phyloP scores from a whole-genome alignment of 2,797 vertebrate genomes.

The Acrocephalus scirpaceus region DNA sequence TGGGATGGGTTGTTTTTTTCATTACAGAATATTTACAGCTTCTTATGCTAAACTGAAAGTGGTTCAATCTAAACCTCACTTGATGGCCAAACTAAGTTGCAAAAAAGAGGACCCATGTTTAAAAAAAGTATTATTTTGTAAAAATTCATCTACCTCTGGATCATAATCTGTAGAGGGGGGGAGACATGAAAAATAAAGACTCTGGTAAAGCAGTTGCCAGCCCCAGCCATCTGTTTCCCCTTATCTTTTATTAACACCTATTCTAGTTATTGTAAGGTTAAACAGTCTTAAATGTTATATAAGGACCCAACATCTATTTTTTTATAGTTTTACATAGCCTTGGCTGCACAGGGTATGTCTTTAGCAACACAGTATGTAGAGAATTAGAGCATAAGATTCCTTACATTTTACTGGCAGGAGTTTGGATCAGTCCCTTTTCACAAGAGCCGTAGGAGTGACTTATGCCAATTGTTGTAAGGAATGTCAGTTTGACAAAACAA shows the following conservation, averaged over 20 bases:
- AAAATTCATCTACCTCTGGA: neutral
- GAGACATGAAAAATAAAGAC: neutral
- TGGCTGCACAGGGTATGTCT: neutral
- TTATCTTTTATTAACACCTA: neutral
- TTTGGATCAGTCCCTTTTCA: neutral
- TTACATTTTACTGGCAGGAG: neutral
- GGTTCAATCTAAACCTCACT: neutral
- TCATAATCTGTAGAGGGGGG: neutral
- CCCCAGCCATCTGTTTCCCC: neutral
- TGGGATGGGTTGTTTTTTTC: neutral
- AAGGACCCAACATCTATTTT: neutral
- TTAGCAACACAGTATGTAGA: neutral
- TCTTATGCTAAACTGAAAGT: neutral
- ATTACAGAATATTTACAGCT: neutral
- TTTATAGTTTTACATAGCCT: neutral
- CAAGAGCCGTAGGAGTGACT: neutral
- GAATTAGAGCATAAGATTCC: neutral
- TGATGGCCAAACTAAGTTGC: neutral
- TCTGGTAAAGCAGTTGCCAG: neutral
- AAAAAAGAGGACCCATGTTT: accelerated
- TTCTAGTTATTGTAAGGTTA: neutral
- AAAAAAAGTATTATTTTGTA: neutral
- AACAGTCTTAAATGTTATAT: neutral
- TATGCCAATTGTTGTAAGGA: neutral
- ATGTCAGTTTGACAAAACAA: neutral